Evolutionary conservation across 1,140 invertebrate species (phyloP).

Genomic region (Agrilus planipennis): DNA sequence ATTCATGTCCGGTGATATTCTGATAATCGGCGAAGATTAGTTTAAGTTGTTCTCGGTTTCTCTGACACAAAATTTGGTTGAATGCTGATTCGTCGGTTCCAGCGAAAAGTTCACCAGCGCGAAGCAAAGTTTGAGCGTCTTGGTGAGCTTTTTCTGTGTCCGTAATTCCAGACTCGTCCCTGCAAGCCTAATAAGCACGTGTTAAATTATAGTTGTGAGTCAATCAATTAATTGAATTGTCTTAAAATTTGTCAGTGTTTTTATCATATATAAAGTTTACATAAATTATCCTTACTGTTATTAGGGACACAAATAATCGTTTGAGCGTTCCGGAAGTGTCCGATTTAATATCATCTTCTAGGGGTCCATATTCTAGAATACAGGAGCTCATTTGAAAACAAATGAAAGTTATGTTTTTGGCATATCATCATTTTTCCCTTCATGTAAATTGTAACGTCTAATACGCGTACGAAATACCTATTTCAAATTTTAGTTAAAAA

Average conservation of each 20-base stretch:
- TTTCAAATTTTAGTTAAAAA: too few species aligned
- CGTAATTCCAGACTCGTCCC: constrained; percentile 27
- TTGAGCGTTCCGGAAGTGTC: constrained; percentile 85
- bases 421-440: too few species aligned
- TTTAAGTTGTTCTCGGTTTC: constrained; percentile 49
- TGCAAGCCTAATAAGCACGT: constrained; percentile 21
- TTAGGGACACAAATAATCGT: constrained; percentile 64
- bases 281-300: constrained; percentile 43
- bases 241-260: not conserved
- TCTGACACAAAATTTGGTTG: constrained; percentile 47
- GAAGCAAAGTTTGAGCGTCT: constrained; percentile 45
- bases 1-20: constrained; percentile 63
- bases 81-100: constrained; percentile 63
- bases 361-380: constrained; percentile 54
- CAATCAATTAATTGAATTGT: not conserved
- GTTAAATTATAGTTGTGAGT: not conserved
- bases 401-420: too few species aligned
- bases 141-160: constrained; percentile 33
- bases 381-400: not conserved
- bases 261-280: not conserved
- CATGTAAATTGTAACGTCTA: too few species aligned
- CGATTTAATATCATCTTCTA: constrained; percentile 69
- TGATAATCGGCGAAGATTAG: constrained; percentile 68
- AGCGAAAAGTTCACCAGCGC: constrained; percentile 45
- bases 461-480: too few species aligned